Conservation (phyloP, 1,140 invertebrate species). For the Sycophila sp. region DNA sequence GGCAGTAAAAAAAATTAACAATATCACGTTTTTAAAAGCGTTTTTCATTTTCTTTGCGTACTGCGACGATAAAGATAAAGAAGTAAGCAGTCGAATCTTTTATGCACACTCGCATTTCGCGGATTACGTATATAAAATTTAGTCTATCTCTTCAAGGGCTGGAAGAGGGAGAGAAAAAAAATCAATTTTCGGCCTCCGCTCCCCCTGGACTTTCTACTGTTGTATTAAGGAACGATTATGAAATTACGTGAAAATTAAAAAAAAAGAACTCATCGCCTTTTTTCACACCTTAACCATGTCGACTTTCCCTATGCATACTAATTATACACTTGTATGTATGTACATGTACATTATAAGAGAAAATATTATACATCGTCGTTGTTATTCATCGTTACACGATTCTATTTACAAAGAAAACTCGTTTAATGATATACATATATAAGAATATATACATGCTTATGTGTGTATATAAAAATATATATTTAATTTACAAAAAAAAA, state of each 20-base stretch:
- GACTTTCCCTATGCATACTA: conserved; percentile 17
- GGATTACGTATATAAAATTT: no score
- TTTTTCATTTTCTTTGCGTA: no score
- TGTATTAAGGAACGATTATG: no score
- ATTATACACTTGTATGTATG: conserved; percentile 29
- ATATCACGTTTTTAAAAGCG: no score
- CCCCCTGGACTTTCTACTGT: no score
- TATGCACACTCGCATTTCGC: neutral
- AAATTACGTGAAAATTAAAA: no score
- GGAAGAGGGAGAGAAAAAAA: no score
- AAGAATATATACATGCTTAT: conserved; percentile 35
- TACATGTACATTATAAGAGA: conserved; percentile 32
- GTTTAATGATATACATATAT: conserved; percentile 38
- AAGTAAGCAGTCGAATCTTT: no score
- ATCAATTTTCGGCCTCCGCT: no score
- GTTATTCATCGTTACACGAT: conserved; percentile 40
- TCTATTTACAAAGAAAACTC: conserved; percentile 39
- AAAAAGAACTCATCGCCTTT: conserved; percentile 31
- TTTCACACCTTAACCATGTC: conserved; percentile 19
- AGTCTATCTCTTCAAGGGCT: no score
- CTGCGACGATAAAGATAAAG: no score
- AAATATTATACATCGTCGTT: conserved; percentile 39
- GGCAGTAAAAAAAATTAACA: no score
- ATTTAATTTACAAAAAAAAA: conserved; percentile 39
- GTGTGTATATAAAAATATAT: conserved; percentile 37